phyloP scores from a whole-genome alignment of 1,140 invertebrate species.

The Stratiolaelaps scimitus region DNA sequence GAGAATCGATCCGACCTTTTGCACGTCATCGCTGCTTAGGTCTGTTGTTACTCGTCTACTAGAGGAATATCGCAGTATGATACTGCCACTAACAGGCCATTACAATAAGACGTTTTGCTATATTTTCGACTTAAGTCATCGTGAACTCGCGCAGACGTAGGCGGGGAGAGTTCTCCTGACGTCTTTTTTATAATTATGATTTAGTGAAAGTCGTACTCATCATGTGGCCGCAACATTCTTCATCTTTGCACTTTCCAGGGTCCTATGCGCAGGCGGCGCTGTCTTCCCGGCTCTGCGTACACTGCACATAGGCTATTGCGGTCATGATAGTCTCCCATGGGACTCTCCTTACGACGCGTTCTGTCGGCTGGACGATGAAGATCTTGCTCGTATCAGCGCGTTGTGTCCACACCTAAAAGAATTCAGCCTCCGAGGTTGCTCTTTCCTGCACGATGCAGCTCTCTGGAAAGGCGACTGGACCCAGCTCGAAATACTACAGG shows the following conservation, averaged over 20 bases:
- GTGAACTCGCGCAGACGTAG: too few species aligned
- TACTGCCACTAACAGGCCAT: too few species aligned
- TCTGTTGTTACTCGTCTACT: background rate
- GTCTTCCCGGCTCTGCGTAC: background rate
- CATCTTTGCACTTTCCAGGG: too few species aligned
- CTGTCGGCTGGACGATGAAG: constrained; percentile 11
- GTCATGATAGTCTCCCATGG: constrained; percentile 18
- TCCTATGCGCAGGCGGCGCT: background rate
- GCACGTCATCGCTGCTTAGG: constrained; percentile 5
- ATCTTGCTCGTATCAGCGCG: background rate
- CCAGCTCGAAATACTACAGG: background rate
- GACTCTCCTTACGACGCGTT: constrained; percentile 18
- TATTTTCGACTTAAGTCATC: too few species aligned
- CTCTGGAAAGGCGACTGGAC: constrained; percentile 4
- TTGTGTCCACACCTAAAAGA: constrained; percentile 11
- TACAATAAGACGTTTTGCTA: too few species aligned
- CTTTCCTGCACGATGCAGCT: constrained; percentile 13
- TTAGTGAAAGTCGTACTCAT: too few species aligned
- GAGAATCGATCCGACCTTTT: constrained; percentile 24
- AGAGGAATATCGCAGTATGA: too few species aligned
- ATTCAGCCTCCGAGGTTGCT: constrained; percentile 10
- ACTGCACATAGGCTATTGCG: constrained; percentile 14
- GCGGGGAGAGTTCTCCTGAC: too few species aligned
- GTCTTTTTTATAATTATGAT: too few species aligned
- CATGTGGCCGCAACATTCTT: too few species aligned